A percentile compares a stretch with the other conserved stretches of the same genome.
Conservation (phyloP, 2,888 invertebrate genomes). For the Capitulum mitella region DNA sequence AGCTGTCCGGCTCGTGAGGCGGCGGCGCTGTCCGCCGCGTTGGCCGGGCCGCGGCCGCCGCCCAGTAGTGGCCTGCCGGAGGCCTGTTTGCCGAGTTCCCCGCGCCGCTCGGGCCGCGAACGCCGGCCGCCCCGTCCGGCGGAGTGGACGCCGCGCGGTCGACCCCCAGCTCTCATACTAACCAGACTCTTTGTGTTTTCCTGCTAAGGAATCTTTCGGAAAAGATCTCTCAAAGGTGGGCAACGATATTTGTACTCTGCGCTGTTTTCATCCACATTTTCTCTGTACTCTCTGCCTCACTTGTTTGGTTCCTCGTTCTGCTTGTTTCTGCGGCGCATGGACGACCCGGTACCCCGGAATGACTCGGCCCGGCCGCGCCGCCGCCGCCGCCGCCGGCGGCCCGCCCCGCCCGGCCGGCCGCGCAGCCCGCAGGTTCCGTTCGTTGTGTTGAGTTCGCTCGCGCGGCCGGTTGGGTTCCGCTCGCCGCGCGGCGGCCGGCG, state of each 20-base stretch:
- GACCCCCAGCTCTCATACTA: not conserved
- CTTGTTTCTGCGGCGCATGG: conserved; percentile 8
- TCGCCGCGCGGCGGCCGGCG: no score
- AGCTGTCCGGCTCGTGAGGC: not conserved
- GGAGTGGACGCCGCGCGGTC: not conserved
- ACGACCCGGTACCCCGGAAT: not conserved
- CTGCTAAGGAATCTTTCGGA: conserved; percentile 77
- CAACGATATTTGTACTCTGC: conserved; percentile 44
- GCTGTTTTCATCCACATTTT: conserved; percentile 11
- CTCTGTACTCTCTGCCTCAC: conserved; percentile 17
- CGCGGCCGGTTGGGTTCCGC: no score
- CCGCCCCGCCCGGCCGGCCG: not conserved
- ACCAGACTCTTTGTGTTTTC: not conserved
- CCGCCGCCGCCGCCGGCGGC: no score
- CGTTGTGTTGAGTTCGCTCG: not conserved
- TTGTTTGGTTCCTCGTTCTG: not conserved
- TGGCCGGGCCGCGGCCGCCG: no score
- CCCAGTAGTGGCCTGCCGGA: no score
- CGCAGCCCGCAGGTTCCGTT: not conserved
- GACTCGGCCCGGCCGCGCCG: no score
- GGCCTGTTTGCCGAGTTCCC: no score
- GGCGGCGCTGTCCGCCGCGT: no score
- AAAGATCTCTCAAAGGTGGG: conserved; percentile 87
- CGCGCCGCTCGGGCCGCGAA: no score
- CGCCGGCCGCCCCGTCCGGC: no score